Base-by-base conservation (phyloP, 2,888 invertebrate genomes). In the Fragum whitleyi region DNA sequence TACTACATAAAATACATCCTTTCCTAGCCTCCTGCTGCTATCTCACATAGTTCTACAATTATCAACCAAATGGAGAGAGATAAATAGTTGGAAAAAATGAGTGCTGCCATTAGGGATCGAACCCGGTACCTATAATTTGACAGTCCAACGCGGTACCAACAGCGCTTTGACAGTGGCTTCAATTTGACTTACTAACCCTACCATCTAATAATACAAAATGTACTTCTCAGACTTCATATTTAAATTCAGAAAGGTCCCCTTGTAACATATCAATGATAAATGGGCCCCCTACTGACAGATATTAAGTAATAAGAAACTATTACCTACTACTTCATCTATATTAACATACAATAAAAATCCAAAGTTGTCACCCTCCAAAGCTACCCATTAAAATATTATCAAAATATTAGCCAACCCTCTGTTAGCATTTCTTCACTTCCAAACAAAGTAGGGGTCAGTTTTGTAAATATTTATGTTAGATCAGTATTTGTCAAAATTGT, bases 281-380 rank as follows among this genome's bases (percentile, higher is more conserved):
- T 65, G 6, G 36, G 42, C n/a, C 65, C 65, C n/a, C 42, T 9
- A n/a, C 65, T 42, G 65, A 65, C 65, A 65, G 65, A 65, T 65
- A 42, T 65, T 65, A 36, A 65, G 42, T 65, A 39, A 65, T 65
- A 39, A 65, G 65, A 57, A 55, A 69, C 53, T 53, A 32, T 55
- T 70, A 70, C 36, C n/a, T 70, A 70, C 53, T 21, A 70, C 70
- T 70, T 32, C 53, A 70, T 70, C 70, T 55, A 53, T 36, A 57
- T 36, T 36, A 29, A 19, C 7, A 32, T 36, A 36, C 55, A 55
- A 70, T 14, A 53, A 51, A 69, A 69, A 51, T 69, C 69, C 53
- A 6, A 21, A 55, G 57, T 70, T 70, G 70, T 67, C 70, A 70
- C 70, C 32, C 55, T 70, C n/a, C 36, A 21, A 16, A 32, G 36